A percentile compares a stretch with the other conserved stretches of the same genome.
These are phyloP conservation scores for Dexiosoma caninum DNA, from an alignment of 2,888 invertebrate species.

Conservation along the genomic window DNA sequence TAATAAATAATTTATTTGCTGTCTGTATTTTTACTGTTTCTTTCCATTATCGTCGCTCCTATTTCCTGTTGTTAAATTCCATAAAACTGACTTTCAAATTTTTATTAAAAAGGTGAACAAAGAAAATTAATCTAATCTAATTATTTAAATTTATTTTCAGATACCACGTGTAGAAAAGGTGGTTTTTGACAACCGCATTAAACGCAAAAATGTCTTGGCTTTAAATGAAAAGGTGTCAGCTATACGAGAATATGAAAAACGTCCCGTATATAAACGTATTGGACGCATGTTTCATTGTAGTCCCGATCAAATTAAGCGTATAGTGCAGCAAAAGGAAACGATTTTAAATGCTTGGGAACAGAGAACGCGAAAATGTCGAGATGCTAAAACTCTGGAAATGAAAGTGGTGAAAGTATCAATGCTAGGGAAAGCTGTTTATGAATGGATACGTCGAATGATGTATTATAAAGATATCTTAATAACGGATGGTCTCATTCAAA, in stretches of 20 bases:
- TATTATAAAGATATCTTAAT: constrained; percentile 75
- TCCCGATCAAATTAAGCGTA: constrained; percentile 76
- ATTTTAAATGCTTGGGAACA: constrained; percentile 75
- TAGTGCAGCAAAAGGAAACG: constrained; percentile 72
- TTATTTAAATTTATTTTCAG: constrained; percentile 14
- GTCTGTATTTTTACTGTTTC: no score
- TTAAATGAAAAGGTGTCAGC: constrained; percentile 75
- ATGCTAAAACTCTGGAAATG: constrained; percentile 71
- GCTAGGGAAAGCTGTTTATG: constrained; percentile 74
- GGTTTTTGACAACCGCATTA: constrained; percentile 74
- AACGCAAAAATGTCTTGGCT: constrained; percentile 75
- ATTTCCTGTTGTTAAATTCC: no score
- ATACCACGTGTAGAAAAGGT: constrained; percentile 67
- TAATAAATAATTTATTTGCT: no score
- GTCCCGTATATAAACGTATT: constrained; percentile 75
- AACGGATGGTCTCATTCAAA: constrained; percentile 74
- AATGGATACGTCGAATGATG: constrained; percentile 77
- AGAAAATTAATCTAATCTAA: not conserved
- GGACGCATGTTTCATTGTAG: constrained; percentile 75
- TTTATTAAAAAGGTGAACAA: no score
- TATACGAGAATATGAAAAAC: constrained; percentile 73
- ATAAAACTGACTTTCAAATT: no score
- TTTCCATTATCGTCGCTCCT: no score
- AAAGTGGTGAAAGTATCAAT: constrained; percentile 74
- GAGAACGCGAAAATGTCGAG: constrained; percentile 71